Base-by-base conservation (phyloP, 2,888 invertebrate species). In the Andrena dorsata region DNA sequence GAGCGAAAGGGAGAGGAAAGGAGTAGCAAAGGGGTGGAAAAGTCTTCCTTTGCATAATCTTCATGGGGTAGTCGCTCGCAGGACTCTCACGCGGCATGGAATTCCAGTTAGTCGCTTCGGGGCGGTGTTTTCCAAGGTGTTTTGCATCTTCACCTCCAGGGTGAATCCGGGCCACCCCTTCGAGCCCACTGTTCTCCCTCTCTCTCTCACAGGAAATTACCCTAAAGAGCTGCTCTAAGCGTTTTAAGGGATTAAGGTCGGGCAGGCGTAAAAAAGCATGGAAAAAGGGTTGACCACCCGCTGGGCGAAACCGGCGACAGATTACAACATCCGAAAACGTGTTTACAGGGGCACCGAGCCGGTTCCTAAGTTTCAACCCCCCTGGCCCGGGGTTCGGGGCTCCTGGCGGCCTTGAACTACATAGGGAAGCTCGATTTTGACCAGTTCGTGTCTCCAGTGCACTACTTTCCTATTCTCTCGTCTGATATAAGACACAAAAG, bases 171-270 rank as follows among this genome's bases (percentile, higher is more conserved):
- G 32, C 60, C 60, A 53, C 26, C 65, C 71, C 32, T 41, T 32
- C 53, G 28, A n/a, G 51, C 35, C 1, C 28, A 41, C 41, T 41
- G 41, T 41, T 16, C 20, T 16, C 23, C 8, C 26, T 26, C 30
- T n/a, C 5, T 49, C 51, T 28, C 5, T 49, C 49, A 20, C 7
- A 10, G 49, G 53, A 91, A 92, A 92, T 93, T 92, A 92, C 88
- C 92, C 92, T 92, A 93, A 93, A 93, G 89, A 92, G 89, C 89
- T 91, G 87, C 90, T 90, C 90, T 94, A 93, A 94, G 93, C 93
- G 93, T 93, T 94, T 94, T 93, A 94, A 93, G 89, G 91, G 93
- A 93, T 94, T 93, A 93, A 88, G 91, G 86, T 90, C 92, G 91
- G 88, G 91, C 93, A 91, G 90, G 93, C 93, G 93, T 92, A 91